Evolutionary conservation across 2,888 invertebrate genomes (phyloP).

Genomic region (Lycaena phlaeas): DNA sequence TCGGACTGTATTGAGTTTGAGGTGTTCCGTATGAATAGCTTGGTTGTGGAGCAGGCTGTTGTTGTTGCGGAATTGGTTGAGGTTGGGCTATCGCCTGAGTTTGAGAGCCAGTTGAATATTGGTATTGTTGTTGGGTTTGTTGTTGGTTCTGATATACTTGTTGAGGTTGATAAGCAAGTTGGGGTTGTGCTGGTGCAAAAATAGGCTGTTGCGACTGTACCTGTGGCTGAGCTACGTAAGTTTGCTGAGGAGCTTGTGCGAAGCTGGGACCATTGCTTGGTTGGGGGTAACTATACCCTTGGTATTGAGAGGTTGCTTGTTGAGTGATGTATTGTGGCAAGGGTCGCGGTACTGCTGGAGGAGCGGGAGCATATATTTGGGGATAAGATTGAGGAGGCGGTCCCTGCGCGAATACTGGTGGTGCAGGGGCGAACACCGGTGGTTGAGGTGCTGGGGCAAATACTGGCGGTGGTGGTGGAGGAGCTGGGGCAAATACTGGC

Average conservation of each 20-base stretch:
- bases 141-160: constrained; percentile 7
- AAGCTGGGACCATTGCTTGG: constrained; percentile 1
- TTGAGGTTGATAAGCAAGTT: constrained; percentile 6
- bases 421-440: constrained; percentile 7
- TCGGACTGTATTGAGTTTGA: constrained; percentile 4
- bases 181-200: background rate
- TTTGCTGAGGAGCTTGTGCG: constrained; percentile 4
- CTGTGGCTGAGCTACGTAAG: constrained; percentile 12
- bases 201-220: constrained; percentile 6
- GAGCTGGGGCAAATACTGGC: constrained; percentile 11
- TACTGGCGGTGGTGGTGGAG: constrained; percentile 3
- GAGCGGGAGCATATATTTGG: constrained; percentile 8
- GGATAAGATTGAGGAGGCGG: constrained; percentile 11
- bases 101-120: constrained; percentile 14
- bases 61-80: constrained; percentile 14
- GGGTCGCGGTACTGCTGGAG: too few relatives aligned
- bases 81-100: constrained; percentile 13
- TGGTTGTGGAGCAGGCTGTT: constrained; percentile 16
- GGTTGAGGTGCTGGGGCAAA: constrained; percentile 12
- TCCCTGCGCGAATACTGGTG: constrained; percentile 9
- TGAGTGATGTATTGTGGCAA: constrained; percentile 17
- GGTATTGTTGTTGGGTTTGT: constrained; percentile 5
- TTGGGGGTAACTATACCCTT: constrained; percentile 14
- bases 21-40: constrained; percentile 15
- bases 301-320: too few relatives aligned